Conservation (phyloP, 2,113 vertebrate genomes). For the Chlorocebus sabaeus region DNA sequence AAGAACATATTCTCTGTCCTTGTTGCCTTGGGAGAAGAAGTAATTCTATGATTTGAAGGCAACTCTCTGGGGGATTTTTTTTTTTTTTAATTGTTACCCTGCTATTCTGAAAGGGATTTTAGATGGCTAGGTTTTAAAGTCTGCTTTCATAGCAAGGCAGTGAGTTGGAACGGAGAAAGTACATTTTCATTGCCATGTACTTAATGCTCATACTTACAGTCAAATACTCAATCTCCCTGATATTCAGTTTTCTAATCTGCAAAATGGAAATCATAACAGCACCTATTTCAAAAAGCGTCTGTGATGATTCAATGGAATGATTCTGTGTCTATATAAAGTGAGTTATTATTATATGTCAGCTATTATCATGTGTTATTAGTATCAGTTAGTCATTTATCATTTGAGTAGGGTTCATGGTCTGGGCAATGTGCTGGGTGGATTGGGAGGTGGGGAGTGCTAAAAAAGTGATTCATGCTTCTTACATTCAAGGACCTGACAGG, state of each 20-base stretch:
- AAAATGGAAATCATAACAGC: neutral
- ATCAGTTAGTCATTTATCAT: neutral
- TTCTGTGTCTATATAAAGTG: neutral
- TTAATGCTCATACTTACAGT: neutral
- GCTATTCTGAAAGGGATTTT: neutral
- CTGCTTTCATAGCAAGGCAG: neutral
- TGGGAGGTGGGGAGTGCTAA: neutral
- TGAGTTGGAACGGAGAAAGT: neutral
- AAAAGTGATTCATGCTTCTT: neutral
- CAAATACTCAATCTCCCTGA: neutral
- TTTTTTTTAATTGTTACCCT: neutral
- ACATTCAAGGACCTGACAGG: neutral
- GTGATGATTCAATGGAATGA: neutral
- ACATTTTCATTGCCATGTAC: neutral
- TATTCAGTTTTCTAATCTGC: neutral
- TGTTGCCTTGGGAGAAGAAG: neutral
- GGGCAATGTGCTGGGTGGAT: accelerated
- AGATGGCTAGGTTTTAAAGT: constrained; percentile 10
- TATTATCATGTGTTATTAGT: neutral
- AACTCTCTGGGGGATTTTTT: neutral
- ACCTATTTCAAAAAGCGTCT: neutral
- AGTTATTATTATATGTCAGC: neutral
- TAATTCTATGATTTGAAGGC: neutral
- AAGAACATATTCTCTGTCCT: neutral
- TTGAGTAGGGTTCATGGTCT: neutral